Percentiles rank a stretch among this genome's conserved stretches.
Conservation (phyloP, 2,113 vertebrate species). For the Paracanthobrama guichenoti region DNA sequence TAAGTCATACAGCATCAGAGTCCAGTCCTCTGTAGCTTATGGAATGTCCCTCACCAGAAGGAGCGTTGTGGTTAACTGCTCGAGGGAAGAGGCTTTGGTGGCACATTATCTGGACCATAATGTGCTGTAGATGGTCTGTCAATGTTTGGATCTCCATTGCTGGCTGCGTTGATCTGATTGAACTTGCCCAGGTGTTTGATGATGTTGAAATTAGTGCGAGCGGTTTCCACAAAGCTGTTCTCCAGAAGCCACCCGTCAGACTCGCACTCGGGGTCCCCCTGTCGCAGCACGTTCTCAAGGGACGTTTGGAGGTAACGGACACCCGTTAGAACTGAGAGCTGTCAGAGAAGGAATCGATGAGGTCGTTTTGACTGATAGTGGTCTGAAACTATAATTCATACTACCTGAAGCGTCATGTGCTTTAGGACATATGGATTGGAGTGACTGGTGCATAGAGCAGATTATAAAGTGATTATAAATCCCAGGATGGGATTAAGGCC, state of each 20-base stretch:
- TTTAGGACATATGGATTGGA: neutral
- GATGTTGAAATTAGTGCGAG: slow-evolving; percentile 79
- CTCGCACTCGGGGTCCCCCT: slow-evolving; percentile 79
- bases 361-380: neutral
- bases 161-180: slow-evolving; percentile 77
- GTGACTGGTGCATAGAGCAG: neutral
- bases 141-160: slow-evolving; percentile 79
- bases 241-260: slow-evolving; percentile 87
- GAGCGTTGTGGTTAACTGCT: slow-evolving; percentile 60
- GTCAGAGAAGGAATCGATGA: slow-evolving; percentile 58
- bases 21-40: neutral
- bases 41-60: neutral
- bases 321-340: slow-evolving; percentile 85
- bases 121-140: slow-evolving; percentile 76
- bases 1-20: neutral
- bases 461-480: slow-evolving; percentile 4
- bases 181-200: slow-evolving; percentile 86
- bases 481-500: neutral
- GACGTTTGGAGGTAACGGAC: slow-evolving; percentile 89
- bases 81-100: slow-evolving; percentile 66
- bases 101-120: slow-evolving; percentile 78
- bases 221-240: slow-evolving; percentile 83
- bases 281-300: slow-evolving; percentile 81
- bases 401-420: too few species aligned
- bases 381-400: too few species aligned